phyloP scores from a whole-genome alignment of 2,888 invertebrate genomes.

The Apamea anceps region DNA sequence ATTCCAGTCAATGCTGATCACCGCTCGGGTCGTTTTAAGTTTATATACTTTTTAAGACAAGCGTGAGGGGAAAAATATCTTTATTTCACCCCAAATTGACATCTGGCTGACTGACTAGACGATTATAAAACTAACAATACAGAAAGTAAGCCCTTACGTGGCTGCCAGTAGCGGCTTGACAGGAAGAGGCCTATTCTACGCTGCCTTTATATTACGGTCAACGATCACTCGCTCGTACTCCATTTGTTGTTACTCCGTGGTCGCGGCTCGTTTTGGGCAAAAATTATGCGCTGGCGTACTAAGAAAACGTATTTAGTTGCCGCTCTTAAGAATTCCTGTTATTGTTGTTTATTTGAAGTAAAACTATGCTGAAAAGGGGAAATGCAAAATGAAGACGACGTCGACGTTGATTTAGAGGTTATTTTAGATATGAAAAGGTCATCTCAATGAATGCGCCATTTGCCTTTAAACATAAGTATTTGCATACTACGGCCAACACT shows the following conservation, averaged over 20 bases:
- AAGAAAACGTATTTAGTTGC: conserved; percentile 58
- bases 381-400: conserved; percentile 29
- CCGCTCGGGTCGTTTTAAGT: too few relatives aligned
- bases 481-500: background rate
- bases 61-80: background rate
- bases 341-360: conserved; percentile 52
- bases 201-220: background rate
- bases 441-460: background rate
- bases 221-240: conserved; percentile 4
- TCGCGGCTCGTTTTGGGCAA: conserved; percentile 37
- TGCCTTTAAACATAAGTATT: too few relatives aligned
- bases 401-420: conserved; percentile 21
- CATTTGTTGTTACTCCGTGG: conserved; percentile 20
- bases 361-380: conserved; percentile 40
- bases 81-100: background rate
- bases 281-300: conserved; percentile 53
- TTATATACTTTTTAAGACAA: background rate
- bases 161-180: background rate
- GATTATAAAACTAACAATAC: background rate
- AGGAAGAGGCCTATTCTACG: background rate
- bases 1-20: background rate
- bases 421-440: background rate
- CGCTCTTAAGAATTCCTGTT: conserved; percentile 47
- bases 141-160: background rate
- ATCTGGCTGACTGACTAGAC: too few relatives aligned